These are phyloP conservation scores for Yponomeuta cagnagella DNA, from an alignment of 2,888 invertebrate species.

Conservation along the genomic window DNA sequence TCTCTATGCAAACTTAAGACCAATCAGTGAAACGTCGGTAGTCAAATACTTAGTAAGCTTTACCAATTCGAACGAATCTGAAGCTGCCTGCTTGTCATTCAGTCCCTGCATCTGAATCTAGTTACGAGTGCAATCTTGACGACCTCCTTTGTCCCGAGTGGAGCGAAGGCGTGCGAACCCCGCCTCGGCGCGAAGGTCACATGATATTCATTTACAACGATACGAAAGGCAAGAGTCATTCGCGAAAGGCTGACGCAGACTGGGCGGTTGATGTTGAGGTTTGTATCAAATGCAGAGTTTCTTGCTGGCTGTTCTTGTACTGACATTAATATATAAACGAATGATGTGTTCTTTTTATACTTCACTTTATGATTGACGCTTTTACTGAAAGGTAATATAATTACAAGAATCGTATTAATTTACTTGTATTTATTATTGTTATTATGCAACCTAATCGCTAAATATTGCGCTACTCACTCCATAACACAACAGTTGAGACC, in stretches of 20 bases:
- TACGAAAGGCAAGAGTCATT: background rate
- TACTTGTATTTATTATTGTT: no score
- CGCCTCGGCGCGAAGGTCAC: conserved; percentile 32
- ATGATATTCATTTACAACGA: conserved; percentile 14
- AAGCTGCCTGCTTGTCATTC: background rate
- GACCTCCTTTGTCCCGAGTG: conserved; percentile 33
- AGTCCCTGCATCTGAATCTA: conserved; percentile 22
- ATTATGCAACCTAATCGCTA: no score
- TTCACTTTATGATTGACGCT: no score
- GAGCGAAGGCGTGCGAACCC: conserved; percentile 40
- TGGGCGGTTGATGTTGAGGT: background rate
- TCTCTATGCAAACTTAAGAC: no score
- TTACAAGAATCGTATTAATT: no score
- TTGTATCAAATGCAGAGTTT: background rate
- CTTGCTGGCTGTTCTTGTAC: no score
- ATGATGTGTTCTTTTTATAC: no score
- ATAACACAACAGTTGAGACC: no score
- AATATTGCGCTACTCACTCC: no score
- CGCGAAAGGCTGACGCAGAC: background rate
- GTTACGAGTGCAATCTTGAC: conserved; percentile 19
- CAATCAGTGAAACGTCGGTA: no score
- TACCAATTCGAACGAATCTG: background rate
- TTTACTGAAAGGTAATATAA: no score
- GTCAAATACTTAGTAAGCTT: background rate
- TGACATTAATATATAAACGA: no score